A percentile compares a stretch with the other conserved stretches of the same genome.
Evolutionary conservation across 2,797 vertebrate species (phyloP).

Genomic region (Cossypha heuglini): DNA sequence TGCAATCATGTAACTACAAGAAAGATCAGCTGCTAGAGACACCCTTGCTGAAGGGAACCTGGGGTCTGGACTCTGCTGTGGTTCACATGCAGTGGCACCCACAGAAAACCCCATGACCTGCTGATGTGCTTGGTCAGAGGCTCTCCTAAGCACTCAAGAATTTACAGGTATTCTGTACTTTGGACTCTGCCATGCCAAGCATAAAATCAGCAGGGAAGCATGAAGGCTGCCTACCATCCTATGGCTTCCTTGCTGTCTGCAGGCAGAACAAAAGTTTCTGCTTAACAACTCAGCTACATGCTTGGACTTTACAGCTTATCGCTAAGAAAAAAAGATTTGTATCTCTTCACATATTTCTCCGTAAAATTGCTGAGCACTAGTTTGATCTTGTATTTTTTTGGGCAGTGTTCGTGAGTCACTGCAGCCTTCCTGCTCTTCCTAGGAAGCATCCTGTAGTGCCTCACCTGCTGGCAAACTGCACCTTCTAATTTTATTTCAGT

Average conservation of each 20-base stretch:
- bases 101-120: background rate
- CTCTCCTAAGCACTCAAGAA: background rate
- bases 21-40: background rate
- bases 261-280: background rate
- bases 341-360: background rate
- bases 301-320: background rate
- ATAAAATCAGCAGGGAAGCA: background rate
- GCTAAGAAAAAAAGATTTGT: background rate
- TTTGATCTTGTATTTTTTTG: background rate
- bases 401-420: background rate
- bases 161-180: background rate
- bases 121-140: background rate
- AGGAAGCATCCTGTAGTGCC: background rate
- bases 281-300: background rate
- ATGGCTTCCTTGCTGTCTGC: background rate
- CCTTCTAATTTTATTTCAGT: slow-evolving; percentile 7
- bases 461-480: background rate
- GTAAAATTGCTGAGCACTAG: background rate
- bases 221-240: background rate
- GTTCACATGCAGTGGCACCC: background rate
- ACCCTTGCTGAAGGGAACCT: background rate
- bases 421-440: background rate
- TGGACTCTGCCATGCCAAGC: background rate
- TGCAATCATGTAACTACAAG: background rate
- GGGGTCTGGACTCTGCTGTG: background rate